Evolutionary conservation across 2,888 invertebrate genomes (phyloP).

Genomic region (Dynastes tityus): DNA sequence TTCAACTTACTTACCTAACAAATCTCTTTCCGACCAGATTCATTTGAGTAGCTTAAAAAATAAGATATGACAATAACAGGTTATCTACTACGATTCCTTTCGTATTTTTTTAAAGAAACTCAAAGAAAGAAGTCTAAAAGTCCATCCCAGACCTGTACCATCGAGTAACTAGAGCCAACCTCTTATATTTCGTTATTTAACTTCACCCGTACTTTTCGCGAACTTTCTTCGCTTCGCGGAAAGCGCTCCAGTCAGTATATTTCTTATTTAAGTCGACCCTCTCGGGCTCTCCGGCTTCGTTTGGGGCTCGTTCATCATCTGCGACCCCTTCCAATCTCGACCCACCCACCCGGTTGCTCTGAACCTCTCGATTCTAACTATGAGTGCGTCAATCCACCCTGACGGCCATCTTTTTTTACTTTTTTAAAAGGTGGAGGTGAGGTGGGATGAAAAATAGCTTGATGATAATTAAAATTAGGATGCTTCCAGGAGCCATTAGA

Average conservation of each 20-base stretch:
- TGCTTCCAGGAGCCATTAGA: too few species aligned
- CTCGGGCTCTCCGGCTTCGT: neutral
- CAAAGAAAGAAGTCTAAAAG: neutral
- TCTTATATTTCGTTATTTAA: conserved; percentile 12
- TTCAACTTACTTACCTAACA: too few species aligned
- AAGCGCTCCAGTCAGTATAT: conserved; percentile 16
- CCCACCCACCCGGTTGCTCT: neutral
- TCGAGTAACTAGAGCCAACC: neutral
- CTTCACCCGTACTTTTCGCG: conserved; percentile 12
- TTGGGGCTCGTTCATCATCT: neutral
- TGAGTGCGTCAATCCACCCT: too few species aligned
- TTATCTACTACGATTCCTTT: too few species aligned
- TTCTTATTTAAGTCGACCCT: conserved; percentile 8
- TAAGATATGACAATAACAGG: too few species aligned
- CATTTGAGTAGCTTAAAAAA: too few species aligned
- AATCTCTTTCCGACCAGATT: too few species aligned
- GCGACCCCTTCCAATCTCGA: neutral
- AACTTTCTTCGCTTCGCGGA: neutral
- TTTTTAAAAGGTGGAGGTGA: too few species aligned
- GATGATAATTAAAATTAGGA: too few species aligned
- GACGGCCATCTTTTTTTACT: too few species aligned
- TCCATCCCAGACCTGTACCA: neutral
- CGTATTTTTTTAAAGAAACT: neutral
- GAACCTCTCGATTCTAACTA: too few species aligned
- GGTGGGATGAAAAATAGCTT: too few species aligned